Base-by-base conservation (phyloP, 2,797 vertebrate species). In the Cossypha caffra region DNA sequence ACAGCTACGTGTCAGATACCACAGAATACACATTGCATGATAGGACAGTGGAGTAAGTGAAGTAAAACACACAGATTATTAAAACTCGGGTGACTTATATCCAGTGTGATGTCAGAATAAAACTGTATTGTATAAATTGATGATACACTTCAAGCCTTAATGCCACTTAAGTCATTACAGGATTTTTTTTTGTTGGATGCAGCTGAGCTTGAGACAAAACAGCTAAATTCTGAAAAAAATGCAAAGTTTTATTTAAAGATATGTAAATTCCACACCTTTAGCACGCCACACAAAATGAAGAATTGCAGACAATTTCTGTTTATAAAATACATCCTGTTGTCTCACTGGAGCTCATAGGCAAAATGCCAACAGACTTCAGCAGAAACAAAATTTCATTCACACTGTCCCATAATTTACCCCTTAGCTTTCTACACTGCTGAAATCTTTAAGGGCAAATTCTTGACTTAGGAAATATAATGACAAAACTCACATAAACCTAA, bases 71-170 rank as follows among this genome's bases (percentile, higher is more conserved):
- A 58, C 5, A 58, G 23, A 8, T 33, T 69, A 3, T 40, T 43
- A 55, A 48, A 84, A 47, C 6, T 57, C 29, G 47, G 4, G 10
- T 61, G 12, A 12, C 9, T 67, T 54, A 28, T 20, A 29, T 42
- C 6, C 25, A 57, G 6, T 3, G 3, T 25, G 31, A 42, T 42
- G 19, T 18, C 75, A 61, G 9, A 86, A 37, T 45, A 47, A 57
- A 67, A 83, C 4, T 0, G 0, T 52, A 31, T 50, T 3, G 0
- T 55, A 42, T 40, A 67, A 9, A 8, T 2, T 54, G 17, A 29
- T 68, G 29, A 20, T 7, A 37, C 13, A 42, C 1, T 61, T 86
- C 3, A 75, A 91, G 11, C 2, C 19, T 91, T 67, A 93, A 74
- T 58, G 13, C 0, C 21, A 47, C n/a, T 71, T 50, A 37, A 58